Conservation (phyloP, 2,888 invertebrate species). For the Geophilus truncorum region DNA sequence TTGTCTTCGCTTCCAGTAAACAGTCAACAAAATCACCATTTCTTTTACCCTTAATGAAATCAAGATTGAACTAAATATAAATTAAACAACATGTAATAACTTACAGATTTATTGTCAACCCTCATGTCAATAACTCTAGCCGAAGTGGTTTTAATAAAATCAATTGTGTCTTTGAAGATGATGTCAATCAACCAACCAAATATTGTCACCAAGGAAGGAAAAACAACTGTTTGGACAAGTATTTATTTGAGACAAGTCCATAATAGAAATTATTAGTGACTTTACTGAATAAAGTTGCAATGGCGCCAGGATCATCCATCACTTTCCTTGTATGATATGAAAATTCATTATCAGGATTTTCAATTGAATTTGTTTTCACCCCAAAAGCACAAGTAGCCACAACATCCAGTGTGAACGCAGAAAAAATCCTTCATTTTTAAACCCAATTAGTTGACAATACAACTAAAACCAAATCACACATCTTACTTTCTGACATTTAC, state of each 20-base stretch:
- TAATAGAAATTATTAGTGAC: not conserved
- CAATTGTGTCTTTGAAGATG: no score
- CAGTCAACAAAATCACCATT: conserved; percentile 28
- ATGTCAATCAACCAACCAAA: no score
- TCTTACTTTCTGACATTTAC: conserved; percentile 22
- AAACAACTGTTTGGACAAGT: no score
- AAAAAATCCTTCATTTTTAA: not conserved
- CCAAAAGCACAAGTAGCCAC: conserved; percentile 32
- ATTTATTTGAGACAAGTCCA: not conserved
- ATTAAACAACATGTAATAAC: not conserved
- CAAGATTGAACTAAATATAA: not conserved
- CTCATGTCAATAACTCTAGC: no score
- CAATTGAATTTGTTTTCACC: conserved; percentile 5
- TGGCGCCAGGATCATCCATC: not conserved
- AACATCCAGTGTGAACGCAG: conserved; percentile 8
- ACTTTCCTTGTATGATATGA: not conserved
- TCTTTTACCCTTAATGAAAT: not conserved
- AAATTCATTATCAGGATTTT: conserved; percentile 22
- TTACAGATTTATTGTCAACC: not conserved
- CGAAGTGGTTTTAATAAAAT: no score
- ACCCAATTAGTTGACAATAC: not conserved
- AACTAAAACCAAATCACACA: no score
- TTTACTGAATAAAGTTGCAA: not conserved
- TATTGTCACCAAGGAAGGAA: no score
- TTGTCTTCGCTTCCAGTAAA: conserved; percentile 22